phyloP scores from a whole-genome alignment of 2,113 vertebrate genomes.

The Falcunculus frontatus region DNA sequence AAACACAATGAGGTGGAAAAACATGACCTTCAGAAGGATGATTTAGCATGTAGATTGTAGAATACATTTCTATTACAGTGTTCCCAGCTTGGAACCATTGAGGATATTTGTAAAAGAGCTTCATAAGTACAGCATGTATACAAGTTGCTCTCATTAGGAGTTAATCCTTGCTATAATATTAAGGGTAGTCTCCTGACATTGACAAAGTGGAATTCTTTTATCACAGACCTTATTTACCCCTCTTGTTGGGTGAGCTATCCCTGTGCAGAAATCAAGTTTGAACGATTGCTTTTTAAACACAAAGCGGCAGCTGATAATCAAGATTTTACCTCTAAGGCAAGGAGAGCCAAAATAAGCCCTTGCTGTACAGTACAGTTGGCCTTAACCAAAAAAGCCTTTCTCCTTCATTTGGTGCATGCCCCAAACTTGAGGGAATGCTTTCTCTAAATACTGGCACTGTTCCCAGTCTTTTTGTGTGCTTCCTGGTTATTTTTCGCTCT shows the following conservation, averaged over 20 bases:
- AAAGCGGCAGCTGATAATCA: background rate
- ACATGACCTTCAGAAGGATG: conserved; percentile 51
- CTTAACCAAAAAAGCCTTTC: background rate
- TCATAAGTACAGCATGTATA: background rate
- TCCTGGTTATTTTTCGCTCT: background rate
- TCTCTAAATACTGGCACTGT: background rate
- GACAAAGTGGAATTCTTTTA: background rate
- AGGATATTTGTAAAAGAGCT: background rate
- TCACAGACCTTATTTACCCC: background rate
- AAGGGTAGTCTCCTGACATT: background rate
- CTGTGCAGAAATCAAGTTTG: background rate
- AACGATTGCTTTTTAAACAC: background rate
- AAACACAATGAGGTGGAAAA: conserved; percentile 57
- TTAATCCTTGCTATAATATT: background rate
- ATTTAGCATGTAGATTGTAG: conserved; percentile 28
- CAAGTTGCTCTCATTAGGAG: background rate
- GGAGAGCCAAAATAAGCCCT: background rate
- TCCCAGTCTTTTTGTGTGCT: background rate
- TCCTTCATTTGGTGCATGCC: background rate
- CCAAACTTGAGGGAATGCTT: background rate
- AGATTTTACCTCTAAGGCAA: background rate
- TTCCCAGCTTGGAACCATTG: background rate
- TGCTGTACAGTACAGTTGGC: background rate
- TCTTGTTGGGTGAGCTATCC: background rate
- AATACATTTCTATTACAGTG: conserved; percentile 24